Conservation (phyloP, 2,797 vertebrate genomes). For the Lophotriccus pileatus region DNA sequence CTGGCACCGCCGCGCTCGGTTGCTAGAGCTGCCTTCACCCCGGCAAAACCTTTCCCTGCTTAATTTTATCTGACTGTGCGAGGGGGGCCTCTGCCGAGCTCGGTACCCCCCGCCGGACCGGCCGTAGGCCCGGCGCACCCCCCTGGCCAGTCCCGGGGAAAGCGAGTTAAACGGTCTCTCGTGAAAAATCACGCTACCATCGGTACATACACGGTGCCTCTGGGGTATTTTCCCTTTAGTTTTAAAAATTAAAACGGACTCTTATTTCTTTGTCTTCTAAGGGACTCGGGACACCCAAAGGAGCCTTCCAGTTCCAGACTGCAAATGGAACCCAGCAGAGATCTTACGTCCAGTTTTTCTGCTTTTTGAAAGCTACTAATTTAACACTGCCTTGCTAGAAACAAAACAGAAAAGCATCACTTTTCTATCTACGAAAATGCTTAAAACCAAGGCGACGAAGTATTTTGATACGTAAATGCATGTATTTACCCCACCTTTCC, state of each 20-base stretch:
- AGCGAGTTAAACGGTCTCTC: fast-evolving
- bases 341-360: not conserved
- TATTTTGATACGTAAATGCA: not conserved
- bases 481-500: not conserved
- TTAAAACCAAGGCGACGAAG: not conserved
- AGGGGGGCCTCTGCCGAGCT: not conserved
- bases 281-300: not conserved
- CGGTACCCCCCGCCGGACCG: fast-evolving
- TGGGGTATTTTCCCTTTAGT: not conserved
- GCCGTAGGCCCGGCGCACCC: not conserved
- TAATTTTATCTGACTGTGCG: not conserved
- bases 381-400: not conserved
- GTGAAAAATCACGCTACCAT: not conserved
- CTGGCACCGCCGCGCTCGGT: not conserved
- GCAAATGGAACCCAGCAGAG: not conserved
- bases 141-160: not conserved
- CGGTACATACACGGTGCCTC: fast-evolving
- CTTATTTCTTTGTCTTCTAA: not conserved
- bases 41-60: not conserved
- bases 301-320: not conserved
- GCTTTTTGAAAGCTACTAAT: not conserved
- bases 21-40: not conserved
- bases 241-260: not conserved
- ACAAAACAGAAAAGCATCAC: not conserved
- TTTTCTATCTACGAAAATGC: not conserved